Conservation (phyloP, 30 jellyfish, hydroid and myxozoan genomes). For the Phacellophora camtschatica region DNA sequence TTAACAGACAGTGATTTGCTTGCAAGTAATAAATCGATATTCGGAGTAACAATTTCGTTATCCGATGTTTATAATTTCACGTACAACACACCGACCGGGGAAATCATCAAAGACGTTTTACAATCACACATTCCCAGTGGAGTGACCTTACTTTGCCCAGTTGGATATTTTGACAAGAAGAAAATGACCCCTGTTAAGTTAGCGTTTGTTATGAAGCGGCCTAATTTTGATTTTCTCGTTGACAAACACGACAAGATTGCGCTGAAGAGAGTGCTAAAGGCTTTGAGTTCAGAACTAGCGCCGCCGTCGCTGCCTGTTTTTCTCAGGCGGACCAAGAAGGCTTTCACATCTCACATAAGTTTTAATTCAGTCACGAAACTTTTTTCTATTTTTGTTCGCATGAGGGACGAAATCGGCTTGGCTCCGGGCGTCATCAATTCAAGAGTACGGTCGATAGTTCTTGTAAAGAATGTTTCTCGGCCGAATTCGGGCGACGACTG, state of each 20-base stretch:
- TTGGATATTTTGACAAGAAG: slow-evolving; percentile 20
- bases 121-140: slow-evolving; percentile 96
- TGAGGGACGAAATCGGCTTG: slow-evolving; percentile 76
- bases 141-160: slow-evolving; percentile 85
- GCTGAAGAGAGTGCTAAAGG: slow-evolving; percentile 60
- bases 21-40: slow-evolving; percentile 47
- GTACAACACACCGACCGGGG: slow-evolving; percentile 58
- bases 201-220: slow-evolving; percentile 91
- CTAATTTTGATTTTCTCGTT: slow-evolving; percentile 88
- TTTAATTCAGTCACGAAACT: slow-evolving; percentile 74
- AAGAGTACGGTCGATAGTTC: slow-evolving; percentile 67
- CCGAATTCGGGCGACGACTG: slow-evolving; percentile 61
- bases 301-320: slow-evolving; percentile 86
- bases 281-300: slow-evolving; percentile 67
- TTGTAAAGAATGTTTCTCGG: slow-evolving; percentile 67
- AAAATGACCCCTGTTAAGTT: slow-evolving; percentile 65
- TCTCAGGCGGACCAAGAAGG: slow-evolving; percentile 69
- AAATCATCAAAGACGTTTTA: slow-evolving; percentile 50
- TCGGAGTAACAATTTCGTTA: slow-evolving; percentile 73
- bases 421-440: slow-evolving; percentile 72
- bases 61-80: slow-evolving; percentile 72
- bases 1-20: slow-evolving; percentile 78
- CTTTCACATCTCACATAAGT: slow-evolving; percentile 93
- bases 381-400: slow-evolving; percentile 82
- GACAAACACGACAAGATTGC: slow-evolving; percentile 87